phyloP scores from a whole-genome alignment of 2,888 invertebrate species.

The Acanthococcus lagerstroemiae region DNA sequence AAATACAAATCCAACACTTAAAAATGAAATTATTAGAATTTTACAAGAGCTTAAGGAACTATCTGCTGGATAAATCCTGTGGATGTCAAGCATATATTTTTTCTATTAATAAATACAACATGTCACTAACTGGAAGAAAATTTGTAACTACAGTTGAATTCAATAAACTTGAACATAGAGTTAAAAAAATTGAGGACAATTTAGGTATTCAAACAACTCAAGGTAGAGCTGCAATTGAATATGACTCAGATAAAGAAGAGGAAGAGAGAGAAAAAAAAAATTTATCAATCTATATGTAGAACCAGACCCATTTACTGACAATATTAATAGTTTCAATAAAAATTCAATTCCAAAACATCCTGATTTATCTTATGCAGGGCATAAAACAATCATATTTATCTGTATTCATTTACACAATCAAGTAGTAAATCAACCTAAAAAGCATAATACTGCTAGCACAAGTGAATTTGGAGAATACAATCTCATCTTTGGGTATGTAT shows the following conservation, averaged over 20 bases:
- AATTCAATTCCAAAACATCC: not conserved
- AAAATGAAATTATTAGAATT: constrained; percentile 7
- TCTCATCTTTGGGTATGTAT: not conserved
- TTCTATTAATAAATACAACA: not conserved
- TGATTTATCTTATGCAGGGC: not conserved
- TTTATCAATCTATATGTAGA: not conserved
- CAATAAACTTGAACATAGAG: not conserved
- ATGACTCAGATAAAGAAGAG: not conserved
- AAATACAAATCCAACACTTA: not conserved
- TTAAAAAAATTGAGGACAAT: not conserved
- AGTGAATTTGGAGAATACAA: not conserved
- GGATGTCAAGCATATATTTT: not conserved
- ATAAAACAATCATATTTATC: not conserved
- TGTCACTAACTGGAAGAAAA: not conserved
- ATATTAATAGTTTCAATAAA: not conserved
- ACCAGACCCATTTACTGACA: not conserved
- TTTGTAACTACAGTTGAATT: not conserved
- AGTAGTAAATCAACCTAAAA: not conserved
- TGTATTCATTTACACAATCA: not conserved
- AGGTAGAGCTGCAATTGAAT: not conserved
- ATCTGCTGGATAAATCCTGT: not conserved
- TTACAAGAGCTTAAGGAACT: constrained; percentile 7
- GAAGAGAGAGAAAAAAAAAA: constrained; percentile 10
- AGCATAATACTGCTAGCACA: not conserved
- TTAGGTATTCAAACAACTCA: not conserved